These are phyloP conservation scores for Mesaphorura yosii DNA, from an alignment of 1,140 invertebrate species.

Conservation along the genomic window DNA sequence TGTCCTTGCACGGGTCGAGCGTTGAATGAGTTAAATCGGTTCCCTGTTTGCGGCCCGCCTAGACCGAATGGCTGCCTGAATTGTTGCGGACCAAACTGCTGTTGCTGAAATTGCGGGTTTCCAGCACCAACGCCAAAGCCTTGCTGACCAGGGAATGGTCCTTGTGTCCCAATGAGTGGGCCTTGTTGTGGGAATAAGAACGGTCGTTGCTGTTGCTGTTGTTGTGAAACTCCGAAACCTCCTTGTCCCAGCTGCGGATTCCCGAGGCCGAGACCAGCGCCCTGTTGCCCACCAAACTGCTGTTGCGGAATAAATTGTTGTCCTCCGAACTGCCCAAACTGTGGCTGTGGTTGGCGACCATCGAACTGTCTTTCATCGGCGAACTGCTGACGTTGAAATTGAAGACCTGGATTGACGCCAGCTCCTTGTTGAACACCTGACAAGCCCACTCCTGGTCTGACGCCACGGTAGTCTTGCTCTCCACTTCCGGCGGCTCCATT, in stretches of 20 bases:
- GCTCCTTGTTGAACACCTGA: background rate
- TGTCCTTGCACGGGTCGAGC: background rate
- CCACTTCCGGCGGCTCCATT: no score
- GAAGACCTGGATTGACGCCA: background rate
- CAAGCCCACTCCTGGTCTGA: no score
- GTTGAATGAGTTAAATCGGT: no score
- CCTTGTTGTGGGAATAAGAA: conserved; percentile 32
- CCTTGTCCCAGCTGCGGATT: no score
- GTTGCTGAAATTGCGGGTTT: background rate
- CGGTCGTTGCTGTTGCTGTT: conserved; percentile 36
- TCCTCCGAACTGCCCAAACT: background rate
- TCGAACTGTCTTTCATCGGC: background rate
- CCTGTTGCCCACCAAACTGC: background rate
- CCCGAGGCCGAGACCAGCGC: no score
- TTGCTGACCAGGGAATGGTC: background rate
- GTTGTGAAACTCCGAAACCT: conserved; percentile 31
- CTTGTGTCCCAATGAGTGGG: background rate
- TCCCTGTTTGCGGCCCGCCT: no score
- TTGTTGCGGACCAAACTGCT: background rate
- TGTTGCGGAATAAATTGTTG: background rate
- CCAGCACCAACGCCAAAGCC: background rate
- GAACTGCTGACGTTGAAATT: background rate
- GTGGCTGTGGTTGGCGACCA: background rate
- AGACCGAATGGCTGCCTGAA: background rate
- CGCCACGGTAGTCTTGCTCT: no score